Conservation (phyloP, 2,797 vertebrate species). For the Lycodopsis pacificus region DNA sequence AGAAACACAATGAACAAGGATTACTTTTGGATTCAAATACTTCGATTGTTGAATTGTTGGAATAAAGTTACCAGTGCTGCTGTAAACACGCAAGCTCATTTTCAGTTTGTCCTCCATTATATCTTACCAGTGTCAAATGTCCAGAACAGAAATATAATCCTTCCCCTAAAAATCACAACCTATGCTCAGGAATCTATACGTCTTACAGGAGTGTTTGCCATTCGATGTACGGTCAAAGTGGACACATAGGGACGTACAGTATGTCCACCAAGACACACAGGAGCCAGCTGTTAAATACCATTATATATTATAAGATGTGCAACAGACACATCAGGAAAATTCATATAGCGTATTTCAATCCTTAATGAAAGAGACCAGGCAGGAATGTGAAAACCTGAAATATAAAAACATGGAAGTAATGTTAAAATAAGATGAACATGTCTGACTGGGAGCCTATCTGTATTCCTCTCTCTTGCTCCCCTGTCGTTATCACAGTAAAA, state of each 20-base stretch:
- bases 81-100: not conserved
- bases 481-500: not conserved
- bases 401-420: conserved; percentile 6
- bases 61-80: not conserved
- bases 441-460: not conserved
- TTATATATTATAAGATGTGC: not conserved
- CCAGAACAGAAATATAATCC: too few relatives aligned
- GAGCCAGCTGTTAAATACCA: too few relatives aligned
- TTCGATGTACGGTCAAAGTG: too few relatives aligned
- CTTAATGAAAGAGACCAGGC: not conserved
- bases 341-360: not conserved
- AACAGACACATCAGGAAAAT: not conserved
- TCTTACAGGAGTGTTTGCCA: too few relatives aligned
- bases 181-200: too few relatives aligned
- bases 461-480: not conserved
- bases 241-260: too few relatives aligned
- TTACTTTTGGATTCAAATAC: not conserved
- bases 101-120: too few relatives aligned
- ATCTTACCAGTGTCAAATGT: too few relatives aligned
- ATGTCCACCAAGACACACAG: too few relatives aligned
- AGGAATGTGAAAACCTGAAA: not conserved
- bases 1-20: not conserved
- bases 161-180: too few relatives aligned
- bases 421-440: not conserved
- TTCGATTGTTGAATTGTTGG: not conserved